Evolutionary conservation across 2,797 vertebrate genomes (phyloP).

Genomic region (Tapirus indicus): DNA sequence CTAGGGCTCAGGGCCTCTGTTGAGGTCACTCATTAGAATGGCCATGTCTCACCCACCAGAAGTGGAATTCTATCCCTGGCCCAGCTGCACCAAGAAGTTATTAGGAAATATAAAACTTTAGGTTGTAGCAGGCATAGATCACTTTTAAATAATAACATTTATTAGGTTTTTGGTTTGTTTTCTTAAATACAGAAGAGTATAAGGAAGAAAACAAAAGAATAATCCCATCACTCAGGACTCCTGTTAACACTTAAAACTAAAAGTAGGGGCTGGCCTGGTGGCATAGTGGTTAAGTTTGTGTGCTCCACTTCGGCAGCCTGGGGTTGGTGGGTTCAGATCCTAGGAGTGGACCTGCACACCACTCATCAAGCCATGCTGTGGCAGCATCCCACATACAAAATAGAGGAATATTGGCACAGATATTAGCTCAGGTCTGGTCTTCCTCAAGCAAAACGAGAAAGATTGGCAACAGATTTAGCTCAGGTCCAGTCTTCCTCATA

Average conservation of each 20-base stretch:
- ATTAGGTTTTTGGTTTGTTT: slow-evolving; percentile 84
- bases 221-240: slow-evolving; percentile 82
- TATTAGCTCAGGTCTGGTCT: no score
- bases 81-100: slow-evolving; percentile 40
- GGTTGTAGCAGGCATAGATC: slow-evolving; percentile 57
- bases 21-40: background rate
- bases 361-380: no score
- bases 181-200: slow-evolving; percentile 84
- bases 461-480: no score
- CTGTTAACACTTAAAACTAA: slow-evolving; percentile 79
- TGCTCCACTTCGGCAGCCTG: no score
- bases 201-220: slow-evolving; percentile 83
- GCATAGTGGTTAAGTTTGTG: no score
- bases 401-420: no score
- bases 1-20: background rate
- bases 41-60: background rate
- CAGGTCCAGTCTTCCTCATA: no score
- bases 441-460: no score
- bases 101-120: slow-evolving; percentile 57
- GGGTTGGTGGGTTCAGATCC: no score
- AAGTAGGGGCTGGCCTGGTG: no score
- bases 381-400: no score
- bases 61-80: slow-evolving; percentile 16
- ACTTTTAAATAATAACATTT: slow-evolving; percentile 82
- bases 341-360: no score